Percentiles rank a stretch among this genome's conserved stretches.
phyloP scores from a whole-genome alignment of 2,797 vertebrate genomes.

The Trematomus bernacchii region DNA sequence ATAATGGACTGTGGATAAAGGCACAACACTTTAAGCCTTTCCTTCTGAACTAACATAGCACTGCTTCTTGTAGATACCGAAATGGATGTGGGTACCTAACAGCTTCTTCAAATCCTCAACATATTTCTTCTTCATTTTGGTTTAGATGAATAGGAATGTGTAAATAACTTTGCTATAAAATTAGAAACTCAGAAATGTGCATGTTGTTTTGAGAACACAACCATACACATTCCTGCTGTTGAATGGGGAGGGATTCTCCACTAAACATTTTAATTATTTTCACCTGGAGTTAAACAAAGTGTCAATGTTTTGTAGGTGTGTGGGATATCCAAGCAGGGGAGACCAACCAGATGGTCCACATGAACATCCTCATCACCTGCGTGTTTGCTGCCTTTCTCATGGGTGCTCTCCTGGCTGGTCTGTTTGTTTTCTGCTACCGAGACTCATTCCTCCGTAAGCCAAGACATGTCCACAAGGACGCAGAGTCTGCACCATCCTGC shows the following conservation, averaged over 20 bases:
- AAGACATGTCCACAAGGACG: constrained; percentile 93
- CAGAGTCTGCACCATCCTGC: constrained; percentile 94
- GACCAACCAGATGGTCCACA: constrained; percentile 98
- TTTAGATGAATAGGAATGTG: constrained; percentile 45
- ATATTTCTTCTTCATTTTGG: constrained; percentile 63
- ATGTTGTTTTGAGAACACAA: constrained; percentile 54
- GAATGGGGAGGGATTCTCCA: constrained; percentile 32
- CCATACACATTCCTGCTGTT: constrained; percentile 63
- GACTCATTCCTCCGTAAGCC: constrained; percentile 93
- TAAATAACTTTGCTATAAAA: not conserved
- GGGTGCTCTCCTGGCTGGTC: constrained; percentile 95
- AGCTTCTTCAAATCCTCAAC: constrained; percentile 56
- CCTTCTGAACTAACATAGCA: constrained; percentile 69
- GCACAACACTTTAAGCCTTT: constrained; percentile 45
- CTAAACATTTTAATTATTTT: constrained; percentile 23
- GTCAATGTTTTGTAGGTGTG: constrained; percentile 89
- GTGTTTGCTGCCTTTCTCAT: constrained; percentile 96
- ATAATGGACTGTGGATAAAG: constrained; percentile 50
- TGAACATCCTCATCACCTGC: constrained; percentile 99
- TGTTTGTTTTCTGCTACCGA: constrained; percentile 97
- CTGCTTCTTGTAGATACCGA: constrained; percentile 62
- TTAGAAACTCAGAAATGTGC: no score
- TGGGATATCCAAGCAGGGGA: constrained; percentile 97
- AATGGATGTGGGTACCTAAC: constrained; percentile 75
- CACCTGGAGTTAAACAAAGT: constrained; percentile 51